Evolutionary conservation across 2,113 vertebrate species (phyloP).

Genomic region (Ibidorhyncha struthersii): DNA sequence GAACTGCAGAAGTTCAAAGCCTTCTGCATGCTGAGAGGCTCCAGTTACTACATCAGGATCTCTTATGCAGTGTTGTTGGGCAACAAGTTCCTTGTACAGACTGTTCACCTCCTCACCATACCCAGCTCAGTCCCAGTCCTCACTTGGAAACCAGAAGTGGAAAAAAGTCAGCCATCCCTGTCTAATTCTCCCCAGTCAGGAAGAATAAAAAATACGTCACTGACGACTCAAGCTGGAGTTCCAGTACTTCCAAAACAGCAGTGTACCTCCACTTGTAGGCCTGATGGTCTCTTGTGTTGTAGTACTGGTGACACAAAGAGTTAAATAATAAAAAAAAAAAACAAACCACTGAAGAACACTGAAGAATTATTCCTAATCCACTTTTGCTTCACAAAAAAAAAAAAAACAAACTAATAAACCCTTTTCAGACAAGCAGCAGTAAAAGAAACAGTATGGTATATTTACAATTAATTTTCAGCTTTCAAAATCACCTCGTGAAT

Average conservation of each 20-base stretch:
- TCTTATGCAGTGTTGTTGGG: not conserved
- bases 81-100: not conserved
- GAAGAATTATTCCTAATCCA: not conserved
- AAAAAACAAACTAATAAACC: not conserved
- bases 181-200: not conserved
- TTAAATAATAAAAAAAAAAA: not conserved
- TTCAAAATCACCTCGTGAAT: not conserved
- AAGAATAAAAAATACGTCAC: not conserved
- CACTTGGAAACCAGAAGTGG: not conserved
- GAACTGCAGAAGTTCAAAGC: not conserved
- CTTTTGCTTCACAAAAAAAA: not conserved
- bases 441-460: not conserved
- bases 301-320: not conserved
- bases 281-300: not conserved
- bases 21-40: not conserved
- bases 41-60: rapidly evolving
- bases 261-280: not conserved
- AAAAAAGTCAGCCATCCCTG: not conserved
- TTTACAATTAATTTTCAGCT: constrained; percentile 2
- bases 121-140: not conserved
- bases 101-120: not conserved
- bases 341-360: not conserved
- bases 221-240: not conserved
- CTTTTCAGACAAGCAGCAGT: not conserved
- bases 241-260: not conserved